Percentiles rank a stretch among this genome's conserved stretches.
Conservation (phyloP, 2,888 invertebrate genomes). For the Aelia acuminata region DNA sequence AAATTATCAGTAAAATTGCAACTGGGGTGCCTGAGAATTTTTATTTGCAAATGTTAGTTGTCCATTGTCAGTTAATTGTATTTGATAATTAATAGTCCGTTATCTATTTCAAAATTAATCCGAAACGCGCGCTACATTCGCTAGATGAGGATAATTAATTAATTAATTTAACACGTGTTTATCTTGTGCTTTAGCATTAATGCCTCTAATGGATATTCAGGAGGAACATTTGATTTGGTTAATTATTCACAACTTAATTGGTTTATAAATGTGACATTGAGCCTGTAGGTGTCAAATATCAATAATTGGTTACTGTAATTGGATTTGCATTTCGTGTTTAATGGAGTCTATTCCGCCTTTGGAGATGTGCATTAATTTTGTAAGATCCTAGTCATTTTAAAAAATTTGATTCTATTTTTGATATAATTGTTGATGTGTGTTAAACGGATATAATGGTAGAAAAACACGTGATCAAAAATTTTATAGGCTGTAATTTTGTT, state of each 20-base stretch:
- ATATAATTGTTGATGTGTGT: too few relatives aligned
- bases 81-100: too few relatives aligned
- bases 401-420: too few relatives aligned
- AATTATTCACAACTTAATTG: constrained; percentile 11
- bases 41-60: too few relatives aligned
- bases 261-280: constrained; percentile 6
- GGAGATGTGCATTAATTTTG: too few relatives aligned
- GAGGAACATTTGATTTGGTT: background rate
- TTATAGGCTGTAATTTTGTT: too few relatives aligned
- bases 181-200: background rate
- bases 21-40: too few relatives aligned
- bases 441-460: too few relatives aligned
- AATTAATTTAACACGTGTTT: constrained; percentile 4
- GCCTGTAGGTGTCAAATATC: background rate
- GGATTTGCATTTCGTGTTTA: background rate
- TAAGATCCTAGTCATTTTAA: too few relatives aligned
- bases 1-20: too few relatives aligned
- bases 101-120: background rate
- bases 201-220: background rate
- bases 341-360: background rate
- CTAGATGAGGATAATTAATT: background rate
- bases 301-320: background rate
- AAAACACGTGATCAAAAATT: too few relatives aligned
- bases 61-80: too few relatives aligned
- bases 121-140: background rate